Conservation (phyloP, 2,113 vertebrate genomes). For the Hippolais icterina region DNA sequence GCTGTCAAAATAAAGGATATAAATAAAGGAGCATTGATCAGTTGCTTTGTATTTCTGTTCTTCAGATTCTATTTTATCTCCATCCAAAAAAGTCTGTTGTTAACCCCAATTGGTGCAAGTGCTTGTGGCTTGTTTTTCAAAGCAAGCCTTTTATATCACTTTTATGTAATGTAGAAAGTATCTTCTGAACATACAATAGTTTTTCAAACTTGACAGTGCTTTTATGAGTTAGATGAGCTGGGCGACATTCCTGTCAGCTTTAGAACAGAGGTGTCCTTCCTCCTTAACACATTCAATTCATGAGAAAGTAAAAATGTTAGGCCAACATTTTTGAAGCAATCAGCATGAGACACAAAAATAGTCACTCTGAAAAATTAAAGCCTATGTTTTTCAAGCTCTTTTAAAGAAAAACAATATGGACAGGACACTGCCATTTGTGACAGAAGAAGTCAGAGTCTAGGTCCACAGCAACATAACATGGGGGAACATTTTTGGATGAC, state of each 20-base stretch:
- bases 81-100: background rate
- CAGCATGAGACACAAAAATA: background rate
- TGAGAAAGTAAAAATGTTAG: background rate
- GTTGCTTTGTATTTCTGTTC: constrained; percentile 6
- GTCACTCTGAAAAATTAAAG: background rate
- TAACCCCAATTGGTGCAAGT: background rate
- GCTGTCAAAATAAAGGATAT: background rate
- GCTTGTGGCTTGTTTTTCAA: constrained; percentile 3
- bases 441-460: background rate
- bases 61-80: background rate
- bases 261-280: background rate
- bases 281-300: background rate
- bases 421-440: background rate
- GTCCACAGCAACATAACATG: background rate
- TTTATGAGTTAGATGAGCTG: constrained; percentile 20
- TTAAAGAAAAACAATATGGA: background rate
- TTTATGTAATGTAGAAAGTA: background rate
- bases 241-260: background rate
- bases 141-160: constrained; percentile 9
- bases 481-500: background rate
- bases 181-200: background rate
- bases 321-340: background rate
- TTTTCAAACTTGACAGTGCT: background rate
- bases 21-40: background rate
- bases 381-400: background rate